Percentiles rank a stretch among this genome's conserved stretches.
phyloP scores from a whole-genome alignment of 2,113 vertebrate genomes.

The Oryzias javanicus region DNA sequence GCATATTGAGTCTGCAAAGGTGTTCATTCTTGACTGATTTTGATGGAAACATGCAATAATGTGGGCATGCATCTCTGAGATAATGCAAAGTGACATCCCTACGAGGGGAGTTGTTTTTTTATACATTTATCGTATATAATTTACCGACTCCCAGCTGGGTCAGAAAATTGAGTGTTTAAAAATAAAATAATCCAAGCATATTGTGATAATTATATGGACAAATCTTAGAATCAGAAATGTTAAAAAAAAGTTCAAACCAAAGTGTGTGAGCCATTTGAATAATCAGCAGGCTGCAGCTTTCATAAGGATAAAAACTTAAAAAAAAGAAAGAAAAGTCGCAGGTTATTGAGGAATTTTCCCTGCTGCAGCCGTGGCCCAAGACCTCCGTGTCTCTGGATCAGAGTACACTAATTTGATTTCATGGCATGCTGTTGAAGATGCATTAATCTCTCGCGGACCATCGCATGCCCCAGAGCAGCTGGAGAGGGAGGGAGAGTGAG shows the following conservation, averaged over 20 bases:
- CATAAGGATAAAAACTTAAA: neutral
- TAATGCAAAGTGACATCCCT: slow-evolving; percentile 64
- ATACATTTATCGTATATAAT: slow-evolving; percentile 42
- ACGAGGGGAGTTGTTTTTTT: slow-evolving; percentile 49
- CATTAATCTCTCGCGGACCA: slow-evolving; percentile 81
- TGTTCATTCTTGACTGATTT: slow-evolving; percentile 54
- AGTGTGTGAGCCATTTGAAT: slow-evolving; percentile 30
- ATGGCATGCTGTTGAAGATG: slow-evolving; percentile 66
- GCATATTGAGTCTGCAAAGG: slow-evolving; percentile 52
- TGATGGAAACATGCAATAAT: slow-evolving; percentile 55
- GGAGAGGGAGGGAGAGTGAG: slow-evolving; percentile 59
- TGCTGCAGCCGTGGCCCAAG: slow-evolving; percentile 52
- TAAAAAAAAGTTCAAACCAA: slow-evolving; percentile 22
- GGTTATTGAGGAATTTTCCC: slow-evolving; percentile 71
- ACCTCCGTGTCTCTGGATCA: slow-evolving; percentile 73
- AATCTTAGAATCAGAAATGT: slow-evolving; percentile 20
- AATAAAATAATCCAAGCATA: slow-evolving; percentile 7
- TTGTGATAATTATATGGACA: slow-evolving; percentile 23
- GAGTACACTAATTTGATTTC: slow-evolving; percentile 94
- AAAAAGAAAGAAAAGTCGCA: slow-evolving; percentile 21
- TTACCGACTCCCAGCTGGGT: slow-evolving; percentile 28
- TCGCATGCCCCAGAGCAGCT: slow-evolving; percentile 72
- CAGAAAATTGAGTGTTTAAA: slow-evolving; percentile 34
- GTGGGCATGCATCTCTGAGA: slow-evolving; percentile 35
- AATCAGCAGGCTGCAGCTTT: slow-evolving; percentile 46